Percentiles rank a stretch among this genome's conserved stretches.
phyloP scores from a whole-genome alignment of 2,113 vertebrate species.

The Myxocyprinus asiaticus region DNA sequence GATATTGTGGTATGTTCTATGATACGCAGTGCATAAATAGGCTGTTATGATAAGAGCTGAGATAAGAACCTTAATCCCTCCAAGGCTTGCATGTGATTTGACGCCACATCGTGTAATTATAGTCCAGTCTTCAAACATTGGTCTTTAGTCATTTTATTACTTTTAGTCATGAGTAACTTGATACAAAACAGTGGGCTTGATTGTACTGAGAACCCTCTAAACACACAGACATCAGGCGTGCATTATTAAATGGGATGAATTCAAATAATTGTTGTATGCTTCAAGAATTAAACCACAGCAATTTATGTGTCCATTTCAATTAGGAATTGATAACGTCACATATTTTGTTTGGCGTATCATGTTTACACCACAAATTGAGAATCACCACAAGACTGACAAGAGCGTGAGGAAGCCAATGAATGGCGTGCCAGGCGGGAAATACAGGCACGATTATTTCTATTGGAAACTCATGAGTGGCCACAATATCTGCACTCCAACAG shows the following conservation, averaged over 20 bases:
- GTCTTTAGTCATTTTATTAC: slow-evolving; percentile 59
- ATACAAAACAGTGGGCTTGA: slow-evolving; percentile 61
- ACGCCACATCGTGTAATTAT: slow-evolving; percentile 46
- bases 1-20: background rate
- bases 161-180: slow-evolving; percentile 60
- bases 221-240: slow-evolving; percentile 52
- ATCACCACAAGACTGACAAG: slow-evolving; percentile 43
- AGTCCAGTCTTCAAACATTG: slow-evolving; percentile 46
- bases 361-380: slow-evolving; percentile 59
- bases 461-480: slow-evolving; percentile 30
- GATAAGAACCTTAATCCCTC: slow-evolving; percentile 27
- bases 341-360: slow-evolving; percentile 59
- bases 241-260: slow-evolving; percentile 62
- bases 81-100: slow-evolving; percentile 17
- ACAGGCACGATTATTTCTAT: slow-evolving; percentile 29
- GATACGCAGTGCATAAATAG: background rate
- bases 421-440: slow-evolving; percentile 33
- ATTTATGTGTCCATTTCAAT: slow-evolving; percentile 64
- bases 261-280: slow-evolving; percentile 61
- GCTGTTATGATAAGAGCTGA: slow-evolving; percentile 14
- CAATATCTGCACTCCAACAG: slow-evolving; percentile 17
- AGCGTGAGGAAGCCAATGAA: slow-evolving; percentile 30
- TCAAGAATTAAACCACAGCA: slow-evolving; percentile 61
- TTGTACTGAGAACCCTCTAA: slow-evolving; percentile 40
- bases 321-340: slow-evolving; percentile 62